Conservation (phyloP, 2,113 vertebrate genomes). For the Syngnathoides biaculeatus region DNA sequence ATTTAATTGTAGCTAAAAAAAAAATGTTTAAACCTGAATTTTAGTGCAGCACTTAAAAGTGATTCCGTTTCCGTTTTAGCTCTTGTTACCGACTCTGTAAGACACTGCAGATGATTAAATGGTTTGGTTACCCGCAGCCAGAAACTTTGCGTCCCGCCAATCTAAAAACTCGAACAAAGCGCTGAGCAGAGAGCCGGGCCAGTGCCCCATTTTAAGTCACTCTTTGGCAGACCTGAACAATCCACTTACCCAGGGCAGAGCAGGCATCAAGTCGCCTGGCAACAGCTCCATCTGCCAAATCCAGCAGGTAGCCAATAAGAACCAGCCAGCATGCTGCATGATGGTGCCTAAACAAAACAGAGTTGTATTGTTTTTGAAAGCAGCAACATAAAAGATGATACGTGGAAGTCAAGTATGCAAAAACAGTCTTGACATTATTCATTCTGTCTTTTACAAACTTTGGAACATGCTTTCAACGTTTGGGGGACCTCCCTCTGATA, state of each 20-base stretch:
- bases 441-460: neutral
- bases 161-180: constrained; percentile 37
- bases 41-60: constrained; percentile 6
- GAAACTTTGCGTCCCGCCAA: constrained; percentile 21
- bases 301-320: constrained; percentile 85
- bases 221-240: constrained; percentile 30
- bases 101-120: constrained; percentile 18
- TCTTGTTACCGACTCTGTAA: constrained; percentile 7
- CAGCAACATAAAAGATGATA: constrained; percentile 1
- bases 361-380: constrained; percentile 15
- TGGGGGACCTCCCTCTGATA: neutral
- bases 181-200: constrained; percentile 23
- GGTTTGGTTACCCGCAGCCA: constrained; percentile 7
- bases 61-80: neutral
- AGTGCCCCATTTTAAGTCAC: constrained; percentile 23
- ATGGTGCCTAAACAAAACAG: constrained; percentile 70
- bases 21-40: neutral
- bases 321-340: constrained; percentile 88
- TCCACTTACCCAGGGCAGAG: constrained; percentile 81
- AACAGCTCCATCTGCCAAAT: constrained; percentile 83
- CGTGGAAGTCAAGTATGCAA: neutral
- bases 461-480: neutral
- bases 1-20: neutral
- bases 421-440: neutral
- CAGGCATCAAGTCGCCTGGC: constrained; percentile 82